phyloP scores from a whole-genome alignment of 2,797 vertebrate genomes.

The Denticeps clupeoides region DNA sequence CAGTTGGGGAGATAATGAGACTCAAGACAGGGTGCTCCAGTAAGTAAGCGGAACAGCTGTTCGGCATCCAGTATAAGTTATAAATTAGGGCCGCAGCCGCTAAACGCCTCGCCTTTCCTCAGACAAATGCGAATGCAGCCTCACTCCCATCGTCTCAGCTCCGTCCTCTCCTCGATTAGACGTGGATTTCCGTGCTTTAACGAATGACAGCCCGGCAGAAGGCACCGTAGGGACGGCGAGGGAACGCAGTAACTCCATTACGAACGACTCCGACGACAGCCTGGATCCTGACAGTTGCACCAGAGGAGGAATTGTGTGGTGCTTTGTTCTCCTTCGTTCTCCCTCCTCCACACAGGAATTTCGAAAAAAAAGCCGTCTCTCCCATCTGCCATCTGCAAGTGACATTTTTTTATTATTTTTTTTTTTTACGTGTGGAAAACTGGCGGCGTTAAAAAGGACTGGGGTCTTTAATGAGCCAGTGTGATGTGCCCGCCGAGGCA shows the following conservation, averaged over 20 bases:
- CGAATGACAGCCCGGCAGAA: slow-evolving; percentile 8
- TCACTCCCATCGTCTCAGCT: not conserved
- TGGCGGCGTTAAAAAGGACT: slow-evolving; percentile 48
- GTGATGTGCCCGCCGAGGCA: slow-evolving; percentile 41
- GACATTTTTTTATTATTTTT: too few species aligned
- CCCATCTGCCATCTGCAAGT: slow-evolving; percentile 35
- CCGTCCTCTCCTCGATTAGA: not conserved
- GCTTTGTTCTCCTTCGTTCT: not conserved
- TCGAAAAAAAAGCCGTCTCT: too few species aligned
- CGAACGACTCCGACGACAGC: slow-evolving; percentile 24
- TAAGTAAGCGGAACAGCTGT: slow-evolving; percentile 24
- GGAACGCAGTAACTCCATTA: slow-evolving; percentile 22
- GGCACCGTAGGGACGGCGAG: not conserved
- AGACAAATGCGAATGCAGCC: not conserved
- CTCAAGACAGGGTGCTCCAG: slow-evolving; percentile 18
- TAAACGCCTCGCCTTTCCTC: slow-evolving; percentile 7
- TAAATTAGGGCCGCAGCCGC: slow-evolving; percentile 26
- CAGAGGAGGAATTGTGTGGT: slow-evolving; percentile 30
- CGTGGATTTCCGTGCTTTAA: not conserved
- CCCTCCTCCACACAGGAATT: too few species aligned
- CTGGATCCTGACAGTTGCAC: slow-evolving; percentile 12
- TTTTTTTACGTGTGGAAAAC: slow-evolving; percentile 33
- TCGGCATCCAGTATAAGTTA: slow-evolving; percentile 22
- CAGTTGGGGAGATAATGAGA: slow-evolving; percentile 36
- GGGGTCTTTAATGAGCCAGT: slow-evolving; percentile 51